These are phyloP conservation scores for Nibea coibor DNA, from an alignment of 2,113 vertebrate genomes.

Conservation along the genomic window DNA sequence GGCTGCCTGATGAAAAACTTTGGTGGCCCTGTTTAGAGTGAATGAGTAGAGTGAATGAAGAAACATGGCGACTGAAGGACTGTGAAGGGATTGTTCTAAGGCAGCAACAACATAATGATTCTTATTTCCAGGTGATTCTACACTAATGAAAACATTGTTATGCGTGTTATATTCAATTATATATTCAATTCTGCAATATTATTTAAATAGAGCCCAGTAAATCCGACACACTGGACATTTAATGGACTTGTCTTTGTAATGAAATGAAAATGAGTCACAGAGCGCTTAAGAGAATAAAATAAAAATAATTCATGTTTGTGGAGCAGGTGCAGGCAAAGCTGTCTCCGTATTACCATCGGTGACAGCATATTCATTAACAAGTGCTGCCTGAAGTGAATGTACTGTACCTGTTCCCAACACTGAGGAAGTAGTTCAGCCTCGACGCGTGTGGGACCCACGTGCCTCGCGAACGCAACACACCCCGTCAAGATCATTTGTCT, in stretches of 20 bases:
- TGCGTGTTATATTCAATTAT: too few relatives aligned
- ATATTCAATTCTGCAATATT: too few relatives aligned
- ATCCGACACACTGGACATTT: too few relatives aligned
- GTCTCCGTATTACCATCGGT: background rate
- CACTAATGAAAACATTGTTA: too few relatives aligned
- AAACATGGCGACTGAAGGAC: too few relatives aligned
- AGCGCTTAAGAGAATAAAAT: background rate
- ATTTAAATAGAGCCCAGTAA: too few relatives aligned
- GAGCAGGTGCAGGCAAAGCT: background rate
- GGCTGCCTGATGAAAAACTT: too few relatives aligned
- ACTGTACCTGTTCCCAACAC: conserved; percentile 97
- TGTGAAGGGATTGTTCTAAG: too few relatives aligned
- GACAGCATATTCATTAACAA: background rate
- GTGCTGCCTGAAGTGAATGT: conserved; percentile 7
- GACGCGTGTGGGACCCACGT: conserved; percentile 96
- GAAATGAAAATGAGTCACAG: background rate
- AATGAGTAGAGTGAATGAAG: too few relatives aligned
- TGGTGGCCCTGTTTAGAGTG: too few relatives aligned
- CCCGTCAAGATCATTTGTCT: conserved; percentile 99
- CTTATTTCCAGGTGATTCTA: too few relatives aligned
- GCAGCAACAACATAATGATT: too few relatives aligned
- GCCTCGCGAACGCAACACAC: conserved; percentile 96
- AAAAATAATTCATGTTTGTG: background rate
- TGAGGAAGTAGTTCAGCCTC: conserved; percentile 98
- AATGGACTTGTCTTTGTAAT: background rate